Evolutionary conservation across 2,113 vertebrate species (phyloP), one percentile per base, ranked within the genome.

Genomic region (Rhinolophus sinicus): DNA sequence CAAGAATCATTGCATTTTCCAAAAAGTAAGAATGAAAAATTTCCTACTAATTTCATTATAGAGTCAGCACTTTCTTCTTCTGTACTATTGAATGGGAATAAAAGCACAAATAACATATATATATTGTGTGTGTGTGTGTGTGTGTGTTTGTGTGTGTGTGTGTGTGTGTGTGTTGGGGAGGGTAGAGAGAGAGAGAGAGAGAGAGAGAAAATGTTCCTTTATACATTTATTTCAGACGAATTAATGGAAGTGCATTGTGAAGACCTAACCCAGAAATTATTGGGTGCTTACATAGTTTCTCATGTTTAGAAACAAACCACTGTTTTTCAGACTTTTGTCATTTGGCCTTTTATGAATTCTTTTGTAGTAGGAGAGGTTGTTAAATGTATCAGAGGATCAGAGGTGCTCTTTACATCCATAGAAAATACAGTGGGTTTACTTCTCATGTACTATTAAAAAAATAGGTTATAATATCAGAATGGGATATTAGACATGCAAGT

Each of bases 1-100:
- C 30, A 91, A 35, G 70, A 84, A 80, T 86, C 72, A 65, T 69
- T 91, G 64, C 19, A 40, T 95, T 97, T 81, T 96, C 81, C 12
- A 76, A 60, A 89, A 88, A 94, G 21, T 72, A 82, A 94, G 13
- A 58, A 86, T 50, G 13, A 77, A 82, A 60, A 33, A 18, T 90
- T 94, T 88, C 19, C 12, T 78, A 26, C 52, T 90, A 56, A 56
- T 97, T 89, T 96, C 30, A 77, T 91, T 96, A 30, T 72, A 50
- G 40, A 82, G 16, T 89, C n/a, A 93, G 19, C 93, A 67, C 67
- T 98, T 81, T 50, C 44, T 97, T 93, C 26, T 77, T 94, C 54
- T 76, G 8, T 77, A 56, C 24, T 89, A 24, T 38, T 87, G 35
- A 92, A 92, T 28, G 70, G 76, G 30, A 89, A 26, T 40, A 64